Conservation (phyloP, 2,888 invertebrate genomes). For the Macropis europaea region DNA sequence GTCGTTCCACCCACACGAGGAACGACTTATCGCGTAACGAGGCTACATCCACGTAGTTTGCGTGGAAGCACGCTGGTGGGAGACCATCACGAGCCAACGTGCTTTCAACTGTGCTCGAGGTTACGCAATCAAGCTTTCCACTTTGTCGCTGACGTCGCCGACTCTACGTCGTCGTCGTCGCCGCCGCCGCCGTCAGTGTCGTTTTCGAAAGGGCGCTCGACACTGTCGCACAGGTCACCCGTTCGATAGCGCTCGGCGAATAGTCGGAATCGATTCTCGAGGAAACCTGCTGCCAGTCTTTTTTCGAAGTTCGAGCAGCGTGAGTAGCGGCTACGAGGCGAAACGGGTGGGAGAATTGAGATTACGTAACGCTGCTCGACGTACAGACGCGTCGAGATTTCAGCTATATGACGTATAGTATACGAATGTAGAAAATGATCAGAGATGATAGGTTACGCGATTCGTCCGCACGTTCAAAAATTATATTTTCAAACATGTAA, state of each 20-base stretch:
- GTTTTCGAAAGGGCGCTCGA: constrained; percentile 48
- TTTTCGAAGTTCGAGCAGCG: constrained; percentile 48
- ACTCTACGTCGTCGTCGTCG: constrained; percentile 39
- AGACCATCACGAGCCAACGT: constrained; percentile 49
- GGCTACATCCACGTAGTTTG: constrained; percentile 51
- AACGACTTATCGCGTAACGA: constrained; percentile 56
- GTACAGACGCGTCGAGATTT: constrained; percentile 38
- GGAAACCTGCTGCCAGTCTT: constrained; percentile 49
- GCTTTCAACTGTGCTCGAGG: constrained; percentile 54
- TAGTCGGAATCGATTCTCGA: constrained; percentile 54
- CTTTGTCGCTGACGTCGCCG: constrained; percentile 51
- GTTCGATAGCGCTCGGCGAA: constrained; percentile 55
- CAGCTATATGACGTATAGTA: constrained; percentile 20
- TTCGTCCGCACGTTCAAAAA: neutral
- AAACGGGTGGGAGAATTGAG: constrained; percentile 17
- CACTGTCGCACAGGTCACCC: constrained; percentile 50
- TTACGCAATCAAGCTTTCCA: constrained; percentile 60
- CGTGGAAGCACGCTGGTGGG: constrained; percentile 30
- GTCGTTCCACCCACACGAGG: constrained; percentile 42
- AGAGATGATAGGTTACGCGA: neutral
- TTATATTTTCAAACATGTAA: neutral
- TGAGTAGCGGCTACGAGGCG: constrained; percentile 42
- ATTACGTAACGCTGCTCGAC: constrained; percentile 47
- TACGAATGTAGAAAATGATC: neutral
- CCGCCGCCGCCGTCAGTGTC: constrained; percentile 32